These are phyloP conservation scores for Anabas testudineus DNA, from an alignment of 2,797 vertebrate genomes.

Conservation along the genomic window DNA sequence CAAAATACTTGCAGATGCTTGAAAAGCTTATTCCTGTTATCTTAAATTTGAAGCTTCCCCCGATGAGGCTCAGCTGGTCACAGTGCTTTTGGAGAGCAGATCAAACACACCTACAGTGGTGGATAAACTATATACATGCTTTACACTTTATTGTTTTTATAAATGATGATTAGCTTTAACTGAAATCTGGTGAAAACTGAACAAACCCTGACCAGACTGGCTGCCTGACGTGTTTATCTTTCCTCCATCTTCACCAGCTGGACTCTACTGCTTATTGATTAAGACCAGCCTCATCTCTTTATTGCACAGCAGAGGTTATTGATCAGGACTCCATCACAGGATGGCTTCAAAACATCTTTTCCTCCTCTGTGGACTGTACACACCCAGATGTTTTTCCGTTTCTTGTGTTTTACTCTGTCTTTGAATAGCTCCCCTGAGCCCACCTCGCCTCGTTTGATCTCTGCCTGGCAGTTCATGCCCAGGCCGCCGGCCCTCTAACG, in stretches of 20 bases:
- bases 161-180: background rate
- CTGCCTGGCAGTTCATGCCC: conserved; percentile 20
- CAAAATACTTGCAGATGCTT: no score
- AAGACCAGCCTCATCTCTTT: conserved; percentile 54
- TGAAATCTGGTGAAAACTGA: background rate
- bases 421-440: conserved; percentile 33
- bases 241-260: conserved; percentile 22
- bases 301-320: conserved; percentile 67
- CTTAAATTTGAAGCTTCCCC: no score
- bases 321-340: conserved; percentile 64
- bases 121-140: no score
- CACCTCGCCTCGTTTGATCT: conserved; percentile 60
- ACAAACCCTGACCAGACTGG: background rate
- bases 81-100: background rate
- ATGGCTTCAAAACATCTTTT: conserved; percentile 67
- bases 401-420: conserved; percentile 50
- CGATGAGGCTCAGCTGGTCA: background rate
- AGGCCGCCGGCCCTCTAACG: background rate
- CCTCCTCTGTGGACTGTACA: conserved; percentile 10
- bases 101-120: background rate
- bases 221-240: conserved; percentile 48
- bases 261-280: conserved; percentile 60
- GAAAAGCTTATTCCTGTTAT: no score
- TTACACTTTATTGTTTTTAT: background rate
- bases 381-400: conserved; percentile 37